Conservation (phyloP, 1,140 invertebrate species). For the Charaxes varanes region DNA sequence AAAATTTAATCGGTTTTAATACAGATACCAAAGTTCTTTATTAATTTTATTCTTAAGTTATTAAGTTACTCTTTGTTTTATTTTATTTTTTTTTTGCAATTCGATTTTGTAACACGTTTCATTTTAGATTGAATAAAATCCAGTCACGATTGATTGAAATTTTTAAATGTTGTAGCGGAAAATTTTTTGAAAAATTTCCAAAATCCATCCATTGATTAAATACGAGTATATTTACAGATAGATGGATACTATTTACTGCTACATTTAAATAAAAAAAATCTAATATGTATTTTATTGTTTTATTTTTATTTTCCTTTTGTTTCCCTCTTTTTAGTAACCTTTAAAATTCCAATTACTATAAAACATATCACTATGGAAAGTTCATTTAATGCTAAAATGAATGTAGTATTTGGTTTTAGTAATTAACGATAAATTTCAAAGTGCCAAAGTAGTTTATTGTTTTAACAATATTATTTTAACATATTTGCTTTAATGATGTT, state of each 20-base stretch:
- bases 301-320: conserved; percentile 48
- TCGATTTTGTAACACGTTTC: conserved; percentile 42
- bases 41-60: conserved; percentile 67
- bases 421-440: conserved; percentile 15
- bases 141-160: neutral
- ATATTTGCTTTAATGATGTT: conserved; percentile 18
- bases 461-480: conserved; percentile 12
- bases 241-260: conserved; percentile 57
- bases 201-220: conserved; percentile 64
- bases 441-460: conserved; percentile 30
- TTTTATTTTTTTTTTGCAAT: conserved; percentile 43
- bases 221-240: conserved; percentile 63
- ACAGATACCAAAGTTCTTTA: conserved; percentile 72
- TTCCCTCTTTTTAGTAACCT: conserved; percentile 15
- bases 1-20: conserved; percentile 69
- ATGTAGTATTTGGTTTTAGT: conserved; percentile 14
- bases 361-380: conserved; percentile 52
- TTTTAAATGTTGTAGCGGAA: conserved; percentile 21
- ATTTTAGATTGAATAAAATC: conserved; percentile 1
- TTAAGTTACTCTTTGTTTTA: conserved; percentile 50
- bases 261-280: conserved; percentile 65
- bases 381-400: conserved; percentile 24
- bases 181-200: conserved; percentile 44
- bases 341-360: conserved; percentile 36
- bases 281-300: conserved; percentile 56